A percentile compares a stretch with the other conserved stretches of the same genome.
Evolutionary conservation across 2,888 invertebrate genomes (phyloP).

Genomic region (Stegophylla sp.): DNA sequence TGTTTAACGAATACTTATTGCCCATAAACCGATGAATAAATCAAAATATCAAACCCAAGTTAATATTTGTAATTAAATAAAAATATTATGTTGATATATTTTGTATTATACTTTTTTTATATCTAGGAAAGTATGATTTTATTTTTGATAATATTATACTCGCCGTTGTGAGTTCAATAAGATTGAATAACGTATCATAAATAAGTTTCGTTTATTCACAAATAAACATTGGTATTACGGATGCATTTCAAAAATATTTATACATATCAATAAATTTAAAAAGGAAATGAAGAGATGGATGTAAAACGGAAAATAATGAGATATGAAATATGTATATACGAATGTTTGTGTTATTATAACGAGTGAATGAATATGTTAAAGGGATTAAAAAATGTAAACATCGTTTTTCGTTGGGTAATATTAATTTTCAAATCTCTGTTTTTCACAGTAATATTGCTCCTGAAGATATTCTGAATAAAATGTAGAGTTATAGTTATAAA

Average conservation of each 20-base stretch:
- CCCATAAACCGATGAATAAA: too few species aligned
- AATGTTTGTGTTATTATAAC: neutral
- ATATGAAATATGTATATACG: neutral
- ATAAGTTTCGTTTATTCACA: too few species aligned
- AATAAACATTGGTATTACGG: neutral
- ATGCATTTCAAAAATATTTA: neutral
- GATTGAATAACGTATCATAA: too few species aligned
- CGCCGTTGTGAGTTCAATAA: too few species aligned
- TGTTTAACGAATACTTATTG: too few species aligned
- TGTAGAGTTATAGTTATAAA: neutral
- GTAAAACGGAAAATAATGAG: neutral
- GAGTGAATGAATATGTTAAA: neutral
- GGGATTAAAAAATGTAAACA: neutral
- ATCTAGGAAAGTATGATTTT: too few species aligned
- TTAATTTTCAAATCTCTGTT: neutral
- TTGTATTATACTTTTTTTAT: too few species aligned
- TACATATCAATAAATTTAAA: neutral
- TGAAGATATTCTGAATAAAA: constrained; percentile 8
- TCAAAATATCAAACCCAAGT: too few species aligned
- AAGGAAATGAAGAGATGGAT: too few species aligned
- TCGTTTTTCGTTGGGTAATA: neutral
- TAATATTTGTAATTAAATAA: too few species aligned
- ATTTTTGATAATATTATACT: too few species aligned
- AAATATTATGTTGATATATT: too few species aligned
- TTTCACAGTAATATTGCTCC: neutral